Base-by-base conservation (phyloP, 2,797 vertebrate species). In the Knipowitschia caucasica region DNA sequence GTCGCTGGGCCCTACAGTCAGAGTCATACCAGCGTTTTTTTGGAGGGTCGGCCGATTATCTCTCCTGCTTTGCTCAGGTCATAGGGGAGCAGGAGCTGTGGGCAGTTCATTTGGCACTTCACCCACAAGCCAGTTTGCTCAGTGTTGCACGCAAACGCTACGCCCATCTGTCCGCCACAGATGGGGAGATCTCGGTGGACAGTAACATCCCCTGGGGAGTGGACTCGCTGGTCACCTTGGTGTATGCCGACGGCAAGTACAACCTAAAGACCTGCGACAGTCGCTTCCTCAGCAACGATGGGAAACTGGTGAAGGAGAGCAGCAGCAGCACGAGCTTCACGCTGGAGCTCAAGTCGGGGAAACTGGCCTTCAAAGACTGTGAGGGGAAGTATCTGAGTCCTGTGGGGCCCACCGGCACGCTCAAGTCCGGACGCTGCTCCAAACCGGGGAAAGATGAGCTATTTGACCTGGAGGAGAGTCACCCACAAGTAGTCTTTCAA, bases 121-220 rank as follows among this genome's bases (percentile, higher is more conserved):
- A 98, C 79, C 96, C 96, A 1, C 96, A 99, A 85, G 95, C 95
- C 56, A 97, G 92, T 74, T 88, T 99, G 77, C 86, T 94, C 59
- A 99, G 96, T 1, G 88, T 96, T 60, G 92, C 93, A 72, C 93
- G 96, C 21, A 92, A 95, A 71, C 93, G 96, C 65, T 98, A 99
- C 12, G 96, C 93, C 33, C 96, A 94, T 71, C 89, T 98, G 82
- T 94, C 93, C 34, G 74, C 88, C 3, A 87, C 86, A n/a, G 94
- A 94, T 14, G 92, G 91, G 0, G 94, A 95, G 73, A 91, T 99
- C 62, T 92, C 92, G 0, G 92, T 93, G 9, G 94, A 95, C 67
- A 93, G 95, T 71, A 90, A 95, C 87, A 90, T 94, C 49, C 96
- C 96, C 1, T 98, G 96, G 96, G 95, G 96, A 0, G 95, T 97